phyloP scores from a whole-genome alignment of 2,888 invertebrate species.

The Scotopteryx bipunctaria region DNA sequence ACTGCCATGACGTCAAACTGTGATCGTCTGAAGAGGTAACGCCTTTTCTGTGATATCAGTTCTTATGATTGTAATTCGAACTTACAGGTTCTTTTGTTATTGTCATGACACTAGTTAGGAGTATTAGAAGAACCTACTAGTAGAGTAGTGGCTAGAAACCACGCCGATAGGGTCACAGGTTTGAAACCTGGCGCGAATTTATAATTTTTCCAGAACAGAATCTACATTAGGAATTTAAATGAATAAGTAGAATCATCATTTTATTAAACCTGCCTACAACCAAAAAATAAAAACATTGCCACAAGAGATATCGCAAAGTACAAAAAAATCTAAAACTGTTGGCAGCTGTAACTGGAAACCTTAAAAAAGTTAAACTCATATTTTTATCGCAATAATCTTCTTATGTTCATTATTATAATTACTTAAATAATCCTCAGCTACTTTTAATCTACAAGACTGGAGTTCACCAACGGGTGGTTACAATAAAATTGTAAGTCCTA shows the following conservation, averaged over 20 bases:
- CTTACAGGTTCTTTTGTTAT: background rate
- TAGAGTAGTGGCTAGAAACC: too few species aligned
- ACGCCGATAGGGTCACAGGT: too few species aligned
- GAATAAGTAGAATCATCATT: too few species aligned
- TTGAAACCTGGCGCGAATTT: too few species aligned
- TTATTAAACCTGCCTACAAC: too few species aligned
- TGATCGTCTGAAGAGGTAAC: slow-evolving; percentile 17
- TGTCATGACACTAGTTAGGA: background rate
- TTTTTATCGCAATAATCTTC: slow-evolving; percentile 11
- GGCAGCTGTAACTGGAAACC: background rate
- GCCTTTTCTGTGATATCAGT: slow-evolving; percentile 21
- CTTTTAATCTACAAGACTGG: background rate
- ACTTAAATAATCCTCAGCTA: slow-evolving; percentile 12
- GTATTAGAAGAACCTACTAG: too few species aligned
- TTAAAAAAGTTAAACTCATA: background rate
- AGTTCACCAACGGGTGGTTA: background rate
- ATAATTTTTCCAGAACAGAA: too few species aligned
- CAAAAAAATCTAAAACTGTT: background rate
- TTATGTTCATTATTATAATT: slow-evolving; percentile 7
- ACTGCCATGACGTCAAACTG: too few species aligned
- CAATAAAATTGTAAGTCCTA: background rate
- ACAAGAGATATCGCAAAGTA: background rate
- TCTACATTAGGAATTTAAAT: too few species aligned
- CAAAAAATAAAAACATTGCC: background rate
- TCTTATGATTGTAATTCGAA: slow-evolving; percentile 14